Percentiles rank a stretch among this genome's conserved stretches.
These are phyloP conservation scores for Silurus lanzhouensis DNA, from an alignment of 2,797 vertebrate species.

Conservation along the genomic window DNA sequence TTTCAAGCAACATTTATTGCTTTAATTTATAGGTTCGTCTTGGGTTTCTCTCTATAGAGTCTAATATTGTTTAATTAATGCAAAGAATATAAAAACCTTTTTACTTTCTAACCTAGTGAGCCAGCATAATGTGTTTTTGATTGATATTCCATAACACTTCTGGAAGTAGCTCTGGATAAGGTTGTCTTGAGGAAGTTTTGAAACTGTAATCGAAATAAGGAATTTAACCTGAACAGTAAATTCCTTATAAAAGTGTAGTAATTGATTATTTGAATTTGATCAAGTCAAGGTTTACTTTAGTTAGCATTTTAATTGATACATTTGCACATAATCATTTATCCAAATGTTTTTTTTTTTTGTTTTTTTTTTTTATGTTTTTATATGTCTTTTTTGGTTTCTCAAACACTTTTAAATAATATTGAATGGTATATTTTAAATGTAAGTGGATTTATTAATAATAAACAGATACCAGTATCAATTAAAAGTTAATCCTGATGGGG, in stretches of 20 bases:
- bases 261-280: neutral
- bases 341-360: too few relatives aligned
- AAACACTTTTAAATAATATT: neutral
- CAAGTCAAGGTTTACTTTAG: neutral
- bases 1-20: too few relatives aligned
- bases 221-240: neutral
- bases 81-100: too few relatives aligned
- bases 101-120: too few relatives aligned
- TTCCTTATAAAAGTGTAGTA: neutral
- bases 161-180: neutral
- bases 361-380: too few relatives aligned
- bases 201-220: neutral
- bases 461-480: neutral
- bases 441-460: neutral
- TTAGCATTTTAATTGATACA: neutral
- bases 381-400: too few relatives aligned
- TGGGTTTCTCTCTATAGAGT: too few relatives aligned
- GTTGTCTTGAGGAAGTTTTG: neutral
- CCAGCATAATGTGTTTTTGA: too few relatives aligned
- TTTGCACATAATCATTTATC: neutral
- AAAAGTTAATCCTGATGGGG: neutral
- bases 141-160: neutral
- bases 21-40: too few relatives aligned
- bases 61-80: too few relatives aligned
- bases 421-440: neutral